Percentiles rank a stretch among this genome's conserved stretches.
phyloP scores from a whole-genome alignment of 2,888 invertebrate species.

The Xestoiulus laeticollis region DNA sequence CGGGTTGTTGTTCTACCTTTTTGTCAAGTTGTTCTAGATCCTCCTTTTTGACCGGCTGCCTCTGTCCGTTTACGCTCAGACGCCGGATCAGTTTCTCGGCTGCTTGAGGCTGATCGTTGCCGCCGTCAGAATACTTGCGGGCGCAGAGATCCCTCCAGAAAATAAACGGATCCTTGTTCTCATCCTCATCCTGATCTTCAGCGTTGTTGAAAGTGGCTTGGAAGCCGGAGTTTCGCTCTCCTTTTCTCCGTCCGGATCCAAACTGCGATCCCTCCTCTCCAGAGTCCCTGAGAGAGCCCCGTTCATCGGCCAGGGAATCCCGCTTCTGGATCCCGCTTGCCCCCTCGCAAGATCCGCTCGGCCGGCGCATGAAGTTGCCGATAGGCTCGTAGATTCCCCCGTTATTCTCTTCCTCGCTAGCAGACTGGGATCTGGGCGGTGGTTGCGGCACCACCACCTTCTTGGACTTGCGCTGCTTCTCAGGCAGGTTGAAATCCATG shows the following conservation, averaged over 20 bases:
- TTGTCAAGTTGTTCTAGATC: background rate
- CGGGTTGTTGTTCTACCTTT: too few species aligned
- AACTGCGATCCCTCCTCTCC: background rate
- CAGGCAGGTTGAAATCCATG: constrained; percentile 23
- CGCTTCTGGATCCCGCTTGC: background rate
- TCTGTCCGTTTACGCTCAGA: constrained; percentile 50
- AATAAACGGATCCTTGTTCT: constrained; percentile 40
- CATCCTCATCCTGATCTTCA: background rate
- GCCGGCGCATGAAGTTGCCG: constrained; percentile 23
- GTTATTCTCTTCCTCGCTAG: constrained; percentile 37
- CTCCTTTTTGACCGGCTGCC: constrained; percentile 14
- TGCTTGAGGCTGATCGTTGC: background rate
- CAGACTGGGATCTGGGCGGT: background rate
- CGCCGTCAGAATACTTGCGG: background rate
- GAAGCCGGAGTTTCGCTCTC: background rate
- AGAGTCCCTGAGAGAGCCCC: background rate
- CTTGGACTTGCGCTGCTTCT: constrained; percentile 13
- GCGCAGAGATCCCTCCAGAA: constrained; percentile 50
- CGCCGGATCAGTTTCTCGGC: constrained; percentile 45
- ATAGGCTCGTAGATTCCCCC: constrained; percentile 50
- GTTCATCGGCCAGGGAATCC: background rate
- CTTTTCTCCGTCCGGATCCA: background rate
- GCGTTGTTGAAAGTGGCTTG: background rate
- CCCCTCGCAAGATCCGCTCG: background rate
- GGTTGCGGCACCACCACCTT: background rate